These are phyloP conservation scores for Peromyscus polionotus DNA, from an alignment of 2,113 vertebrate species.

Conservation along the genomic window DNA sequence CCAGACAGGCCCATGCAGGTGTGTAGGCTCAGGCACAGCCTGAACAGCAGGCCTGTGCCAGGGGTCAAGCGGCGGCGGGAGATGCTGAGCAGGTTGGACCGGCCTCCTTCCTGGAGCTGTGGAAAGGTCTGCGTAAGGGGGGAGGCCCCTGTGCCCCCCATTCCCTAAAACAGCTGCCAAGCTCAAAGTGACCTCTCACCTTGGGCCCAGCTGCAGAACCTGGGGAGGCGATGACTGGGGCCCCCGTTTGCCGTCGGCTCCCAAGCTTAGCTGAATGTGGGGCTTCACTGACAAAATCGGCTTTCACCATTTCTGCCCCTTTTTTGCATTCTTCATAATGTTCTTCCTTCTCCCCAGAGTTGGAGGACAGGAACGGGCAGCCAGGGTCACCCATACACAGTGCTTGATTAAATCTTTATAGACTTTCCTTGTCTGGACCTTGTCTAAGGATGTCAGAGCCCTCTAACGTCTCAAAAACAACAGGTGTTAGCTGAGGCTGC, in stretches of 20 bases:
- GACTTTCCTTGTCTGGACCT: conserved; percentile 2
- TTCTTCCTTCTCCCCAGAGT: background rate
- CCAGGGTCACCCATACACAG: conserved; percentile 26
- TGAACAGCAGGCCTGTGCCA: conserved; percentile 18
- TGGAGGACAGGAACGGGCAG: conserved; percentile 37
- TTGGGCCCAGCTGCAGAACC: background rate
- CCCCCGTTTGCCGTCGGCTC: background rate
- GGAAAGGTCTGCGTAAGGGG: background rate
- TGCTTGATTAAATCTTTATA: conserved; percentile 58
- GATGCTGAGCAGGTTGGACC: background rate
- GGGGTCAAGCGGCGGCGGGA: conserved; percentile 46
- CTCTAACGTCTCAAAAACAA: background rate
- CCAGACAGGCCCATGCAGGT: conserved; percentile 59
- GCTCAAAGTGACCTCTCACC: background rate
- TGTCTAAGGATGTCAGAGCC: conserved; percentile 42
- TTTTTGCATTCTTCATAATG: conserved; percentile 32
- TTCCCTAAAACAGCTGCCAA: background rate
- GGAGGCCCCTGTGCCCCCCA: background rate
- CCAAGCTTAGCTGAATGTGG: background rate
- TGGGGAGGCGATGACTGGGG: background rate
- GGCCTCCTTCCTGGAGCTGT: background rate
- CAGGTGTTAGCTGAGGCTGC: background rate
- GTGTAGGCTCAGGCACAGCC: conserved; percentile 17
- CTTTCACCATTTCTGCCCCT: background rate
- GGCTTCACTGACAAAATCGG: background rate